These are phyloP conservation scores for Holothuria leucospilota DNA, from an alignment of 53 echinoderm and acorn worm genomes.

Conservation along the genomic window DNA sequence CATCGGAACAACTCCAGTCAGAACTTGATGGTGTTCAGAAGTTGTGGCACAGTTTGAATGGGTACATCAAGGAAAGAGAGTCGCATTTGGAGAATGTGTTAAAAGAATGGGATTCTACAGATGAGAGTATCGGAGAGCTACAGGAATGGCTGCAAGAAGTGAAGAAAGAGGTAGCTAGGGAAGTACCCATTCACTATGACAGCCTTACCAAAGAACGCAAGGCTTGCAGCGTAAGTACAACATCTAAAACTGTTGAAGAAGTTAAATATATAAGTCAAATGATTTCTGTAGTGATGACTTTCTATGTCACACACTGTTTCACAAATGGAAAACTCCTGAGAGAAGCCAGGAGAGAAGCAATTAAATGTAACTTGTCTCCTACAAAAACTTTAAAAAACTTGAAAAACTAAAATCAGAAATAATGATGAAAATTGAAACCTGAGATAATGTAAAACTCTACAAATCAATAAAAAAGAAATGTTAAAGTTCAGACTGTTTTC, in stretches of 20 bases:
- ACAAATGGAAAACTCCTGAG: too few species aligned
- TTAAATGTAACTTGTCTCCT: too few species aligned
- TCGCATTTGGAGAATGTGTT: slow-evolving; percentile 72
- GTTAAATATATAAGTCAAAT: too few species aligned
- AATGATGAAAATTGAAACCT: too few species aligned
- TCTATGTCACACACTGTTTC: too few species aligned
- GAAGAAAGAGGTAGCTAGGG: slow-evolving; percentile 61
- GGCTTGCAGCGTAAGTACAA: slow-evolving; percentile 73
- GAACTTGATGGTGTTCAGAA: slow-evolving; percentile 82
- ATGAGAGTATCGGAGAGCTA: slow-evolving; percentile 73
- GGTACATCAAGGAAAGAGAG: slow-evolving; percentile 65
- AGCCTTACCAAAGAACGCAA: slow-evolving; percentile 78
- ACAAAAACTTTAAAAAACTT: too few species aligned
- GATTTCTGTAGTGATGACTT: too few species aligned
- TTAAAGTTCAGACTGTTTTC: too few species aligned
- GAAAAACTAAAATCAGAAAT: too few species aligned
- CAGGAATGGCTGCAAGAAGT: slow-evolving; percentile 80
- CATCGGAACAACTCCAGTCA: slow-evolving; percentile 75
- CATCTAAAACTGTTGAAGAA: not conserved
- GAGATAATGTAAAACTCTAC: too few species aligned
- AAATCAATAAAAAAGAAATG: too few species aligned
- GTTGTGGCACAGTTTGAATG: slow-evolving; percentile 86
- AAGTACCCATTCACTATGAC: slow-evolving; percentile 79
- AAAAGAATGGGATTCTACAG: slow-evolving; percentile 80
- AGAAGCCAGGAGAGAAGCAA: too few species aligned